Base-by-base conservation (phyloP, 2,888 invertebrate genomes). In the Lucinisca nassula region DNA sequence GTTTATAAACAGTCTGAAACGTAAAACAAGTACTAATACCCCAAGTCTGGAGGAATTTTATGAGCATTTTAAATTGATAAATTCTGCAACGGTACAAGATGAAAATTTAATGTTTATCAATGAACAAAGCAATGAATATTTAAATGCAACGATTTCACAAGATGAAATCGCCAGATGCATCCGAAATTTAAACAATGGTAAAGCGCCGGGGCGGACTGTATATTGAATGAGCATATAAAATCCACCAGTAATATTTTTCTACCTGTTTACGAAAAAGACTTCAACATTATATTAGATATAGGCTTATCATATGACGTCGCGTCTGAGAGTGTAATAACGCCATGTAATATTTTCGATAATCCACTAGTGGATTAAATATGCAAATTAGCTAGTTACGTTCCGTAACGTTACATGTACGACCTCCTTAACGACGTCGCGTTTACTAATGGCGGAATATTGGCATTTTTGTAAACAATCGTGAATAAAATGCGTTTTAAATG, bases 141-240 rank as follows among this genome's bases (percentile, higher is more conserved):
- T 67, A 32, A 67, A 67, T 35, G 2, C 10, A 21, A 8, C 12
- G 17, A 67, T 67, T 17, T 17, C 67, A 4, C 35, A 1, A 14
- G 67, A 37, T 0, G 55, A 76, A 51, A 30, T 35, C 3, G 6
- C 14, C 4, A n/a, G 10, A 38, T 1, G n/a, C 12, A 37, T 77
- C 0, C 51, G 58, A 72, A 3, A 8, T 2, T 37, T 78, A 21
- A 78, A 78, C 55, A 77, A 77, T 38, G 73, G 40, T 30, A 83
- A 83, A 73, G 45, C 45, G 10, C 45, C 17, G 45, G 45, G 10
- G 17, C 17, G 8, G 8, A 45, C 45, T 45, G 45, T 45, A 45
- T 45, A 12, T 45, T 45, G 45, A 45, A 45, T 45, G 45, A 45
- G 45, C 45, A 45, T 45, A 45, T 45, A 8, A 45, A 45, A 17